Evolutionary conservation across 2,797 vertebrate species (phyloP).

Genomic region (Vespertilio murinus): DNA sequence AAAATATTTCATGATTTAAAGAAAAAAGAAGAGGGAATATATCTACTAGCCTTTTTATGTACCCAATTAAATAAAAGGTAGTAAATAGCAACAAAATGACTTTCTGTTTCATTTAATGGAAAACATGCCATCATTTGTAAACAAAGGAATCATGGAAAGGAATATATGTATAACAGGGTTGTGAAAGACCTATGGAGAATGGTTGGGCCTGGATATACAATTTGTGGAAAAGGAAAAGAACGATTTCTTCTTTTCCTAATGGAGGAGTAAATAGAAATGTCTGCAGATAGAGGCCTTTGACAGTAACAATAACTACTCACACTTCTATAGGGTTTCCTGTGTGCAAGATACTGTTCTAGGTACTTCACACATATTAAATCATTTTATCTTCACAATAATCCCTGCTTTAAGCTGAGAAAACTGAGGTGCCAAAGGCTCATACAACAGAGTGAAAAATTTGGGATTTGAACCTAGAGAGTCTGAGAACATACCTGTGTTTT

Average conservation of each 20-base stretch:
- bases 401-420: background rate
- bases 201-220: slow-evolving; percentile 45
- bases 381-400: background rate
- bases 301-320: background rate
- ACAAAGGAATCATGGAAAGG: slow-evolving; percentile 28
- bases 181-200: slow-evolving; percentile 28
- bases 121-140: slow-evolving; percentile 60
- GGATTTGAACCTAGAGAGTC: background rate
- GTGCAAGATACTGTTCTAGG: background rate
- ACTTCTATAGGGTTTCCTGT: background rate
- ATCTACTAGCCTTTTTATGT: slow-evolving; percentile 56
- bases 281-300: slow-evolving; percentile 50
- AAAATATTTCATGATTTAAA: slow-evolving; percentile 1
- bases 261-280: slow-evolving; percentile 57
- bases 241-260: slow-evolving; percentile 49
- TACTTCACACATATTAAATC: background rate
- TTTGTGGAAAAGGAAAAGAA: slow-evolving; percentile 51
- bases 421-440: background rate
- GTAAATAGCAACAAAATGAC: slow-evolving; percentile 8
- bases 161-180: slow-evolving; percentile 59
- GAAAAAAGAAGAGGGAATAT: background rate
- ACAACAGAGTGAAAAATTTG: background rate
- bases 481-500: background rate
- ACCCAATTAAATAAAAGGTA: slow-evolving; percentile 9
- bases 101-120: slow-evolving; percentile 27